Evolutionary conservation across 2,888 invertebrate genomes (phyloP).

Genomic region (Drosophila atripex): DNA sequence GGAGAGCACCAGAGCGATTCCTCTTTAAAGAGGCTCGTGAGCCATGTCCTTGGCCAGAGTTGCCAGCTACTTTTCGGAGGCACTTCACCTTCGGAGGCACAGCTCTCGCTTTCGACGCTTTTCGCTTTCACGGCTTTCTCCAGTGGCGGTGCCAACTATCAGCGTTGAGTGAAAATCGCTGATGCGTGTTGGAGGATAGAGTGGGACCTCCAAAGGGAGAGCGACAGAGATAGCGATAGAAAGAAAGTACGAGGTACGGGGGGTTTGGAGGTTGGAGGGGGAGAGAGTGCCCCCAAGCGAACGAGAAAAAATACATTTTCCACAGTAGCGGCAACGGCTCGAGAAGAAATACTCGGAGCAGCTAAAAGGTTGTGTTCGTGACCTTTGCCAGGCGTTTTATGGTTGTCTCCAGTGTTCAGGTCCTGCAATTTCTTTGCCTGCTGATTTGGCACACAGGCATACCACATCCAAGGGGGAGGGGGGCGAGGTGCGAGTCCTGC

Average conservation of each 20-base stretch:
- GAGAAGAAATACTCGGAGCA: constrained; percentile 49
- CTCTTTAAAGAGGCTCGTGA: constrained; percentile 20
- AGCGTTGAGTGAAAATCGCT: constrained; percentile 74
- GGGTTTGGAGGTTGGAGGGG: not conserved
- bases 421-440: constrained; percentile 64
- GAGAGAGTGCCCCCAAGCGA: constrained; percentile 34
- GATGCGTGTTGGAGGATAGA: constrained; percentile 60
- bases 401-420: constrained; percentile 67
- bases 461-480: constrained; percentile 1
- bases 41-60: constrained; percentile 42
- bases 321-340: constrained; percentile 19
- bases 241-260: not conserved
- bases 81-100: constrained; percentile 57
- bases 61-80: constrained; percentile 43
- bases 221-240: not conserved
- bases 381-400: constrained; percentile 71
- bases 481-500: constrained; percentile 43
- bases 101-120: constrained; percentile 22
- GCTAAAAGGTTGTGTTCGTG: constrained; percentile 77
- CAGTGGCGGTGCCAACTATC: constrained; percentile 59
- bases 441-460: constrained; percentile 60
- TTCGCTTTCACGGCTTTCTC: constrained; percentile 22
- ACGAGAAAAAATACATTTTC: constrained; percentile 51
- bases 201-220: constrained; percentile 5
- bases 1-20: constrained; percentile 5